Conservation (phyloP, 2,797 vertebrate species). For the Macropus fuliginosus region DNA sequence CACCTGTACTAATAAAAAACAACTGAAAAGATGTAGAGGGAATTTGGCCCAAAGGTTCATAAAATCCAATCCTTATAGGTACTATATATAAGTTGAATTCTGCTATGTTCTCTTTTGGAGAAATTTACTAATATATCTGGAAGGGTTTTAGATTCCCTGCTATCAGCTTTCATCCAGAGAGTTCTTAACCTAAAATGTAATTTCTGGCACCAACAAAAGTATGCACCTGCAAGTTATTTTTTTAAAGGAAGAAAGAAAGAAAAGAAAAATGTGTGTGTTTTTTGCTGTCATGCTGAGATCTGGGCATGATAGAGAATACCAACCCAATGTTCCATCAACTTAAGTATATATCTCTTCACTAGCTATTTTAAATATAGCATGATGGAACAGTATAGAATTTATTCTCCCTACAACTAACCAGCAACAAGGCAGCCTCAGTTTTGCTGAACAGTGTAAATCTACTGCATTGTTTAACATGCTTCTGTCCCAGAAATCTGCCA, state of each 20-base stretch:
- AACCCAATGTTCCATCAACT: not conserved
- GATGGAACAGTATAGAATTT: not conserved
- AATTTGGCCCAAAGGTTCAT: conserved; percentile 29
- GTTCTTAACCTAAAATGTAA: conserved; percentile 16
- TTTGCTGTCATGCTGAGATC: not conserved
- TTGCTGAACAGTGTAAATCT: not conserved
- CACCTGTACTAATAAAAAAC: conserved; percentile 36
- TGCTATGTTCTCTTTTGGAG: conserved; percentile 21
- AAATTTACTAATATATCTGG: not conserved
- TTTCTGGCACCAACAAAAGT: not conserved
- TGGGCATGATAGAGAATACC: not conserved
- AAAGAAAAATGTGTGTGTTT: not conserved
- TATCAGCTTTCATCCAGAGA: conserved; percentile 15
- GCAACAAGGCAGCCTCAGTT: not conserved
- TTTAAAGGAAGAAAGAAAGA: not conserved
- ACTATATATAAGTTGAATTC: conserved; percentile 27
- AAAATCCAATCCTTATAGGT: not conserved
- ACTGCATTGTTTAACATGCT: not conserved
- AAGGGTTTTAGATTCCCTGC: not conserved
- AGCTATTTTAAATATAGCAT: not conserved
- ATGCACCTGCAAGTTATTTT: conserved; percentile 9
- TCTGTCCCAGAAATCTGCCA: not conserved
- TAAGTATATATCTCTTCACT: not conserved
- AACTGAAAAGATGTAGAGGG: conserved; percentile 10
- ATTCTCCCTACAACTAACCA: not conserved